Base-by-base conservation (phyloP, 2,797 vertebrate genomes). In the Rhinophrynus dorsalis region DNA sequence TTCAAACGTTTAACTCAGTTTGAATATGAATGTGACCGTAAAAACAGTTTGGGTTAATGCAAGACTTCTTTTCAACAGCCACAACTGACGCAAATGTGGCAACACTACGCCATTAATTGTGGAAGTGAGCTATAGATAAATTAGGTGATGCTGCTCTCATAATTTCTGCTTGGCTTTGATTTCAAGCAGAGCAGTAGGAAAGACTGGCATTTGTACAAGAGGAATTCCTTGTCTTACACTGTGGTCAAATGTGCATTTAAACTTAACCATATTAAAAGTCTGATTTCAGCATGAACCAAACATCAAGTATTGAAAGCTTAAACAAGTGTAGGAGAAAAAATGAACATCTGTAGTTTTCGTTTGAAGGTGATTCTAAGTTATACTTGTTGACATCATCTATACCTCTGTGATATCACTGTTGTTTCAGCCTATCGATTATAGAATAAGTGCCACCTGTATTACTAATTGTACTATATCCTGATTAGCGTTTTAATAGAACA, bases 1-100 rank as follows among this genome's bases (percentile, higher is more conserved):
- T 73, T 73, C 70, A 73, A 73, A 73, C 62, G 62, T 50, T 44
- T 58, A 52, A 67, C 70, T 73, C 54, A 52, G 47, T 73, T 73
- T 73, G 62, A 45, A 73, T 66, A 67, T 66, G 62, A 29, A 73
- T 59, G 70, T 73, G 54, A 73, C 70, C 45, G 55, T 47, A 27
- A 66, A 73, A 66, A 73, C 45, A 66, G 44, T 73, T 66, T 73
- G 42, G 70, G 70, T 73, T 47, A 58, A 59, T 52, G 63, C 55
- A 58, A 45, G 55, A 47, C 62, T 51, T 58, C 56, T 66, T 66
- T 73, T 59, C 54, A 66, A 32, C 55, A 67, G 62, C 70, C 70
- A 67, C 70, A 66, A 67, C 51, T 73, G 70, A 73, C 70, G 70
- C 58, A 66, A 66, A 73, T 73, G 70, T 73, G 70, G 70, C 70